A percentile compares a stretch with the other conserved stretches of the same genome.
Evolutionary conservation across 2,113 vertebrate species (phyloP).

Genomic region (Tragulus kanchil): DNA sequence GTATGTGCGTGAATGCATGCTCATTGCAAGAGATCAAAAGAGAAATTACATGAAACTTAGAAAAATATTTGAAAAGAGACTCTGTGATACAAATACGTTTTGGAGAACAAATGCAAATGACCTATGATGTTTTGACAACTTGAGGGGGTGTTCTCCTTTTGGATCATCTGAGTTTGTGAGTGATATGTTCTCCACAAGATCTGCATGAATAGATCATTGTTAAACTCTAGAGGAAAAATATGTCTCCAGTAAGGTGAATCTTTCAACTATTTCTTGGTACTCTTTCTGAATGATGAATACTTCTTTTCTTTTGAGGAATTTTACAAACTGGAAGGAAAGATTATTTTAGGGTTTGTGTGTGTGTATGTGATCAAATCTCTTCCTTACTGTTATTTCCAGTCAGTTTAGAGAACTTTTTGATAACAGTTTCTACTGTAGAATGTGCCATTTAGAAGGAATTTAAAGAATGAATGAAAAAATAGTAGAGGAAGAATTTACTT

Average conservation of each 20-base stretch:
- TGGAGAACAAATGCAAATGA: background rate
- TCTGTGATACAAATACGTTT: background rate
- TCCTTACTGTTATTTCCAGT: too few species aligned
- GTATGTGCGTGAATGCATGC: background rate
- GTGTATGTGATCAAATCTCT: too few species aligned
- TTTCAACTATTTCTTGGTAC: background rate
- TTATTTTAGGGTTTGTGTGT: too few species aligned
- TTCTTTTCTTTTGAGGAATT: too few species aligned
- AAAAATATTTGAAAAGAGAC: background rate
- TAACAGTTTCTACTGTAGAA: too few species aligned
- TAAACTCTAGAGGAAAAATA: constrained; percentile 4
- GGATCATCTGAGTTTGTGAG: background rate
- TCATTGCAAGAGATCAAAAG: background rate
- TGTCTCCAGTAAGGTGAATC: background rate
- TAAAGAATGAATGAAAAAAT: too few species aligned
- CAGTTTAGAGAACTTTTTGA: too few species aligned
- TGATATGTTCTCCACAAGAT: background rate
- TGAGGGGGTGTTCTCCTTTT: background rate
- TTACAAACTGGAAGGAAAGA: too few species aligned
- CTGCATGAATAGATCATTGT: background rate
- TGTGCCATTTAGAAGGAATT: too few species aligned
- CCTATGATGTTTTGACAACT: background rate
- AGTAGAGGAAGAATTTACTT: too few species aligned
- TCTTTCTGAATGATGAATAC: too few species aligned
- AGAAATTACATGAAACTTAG: background rate